Evolutionary conservation across 1,140 invertebrate species (phyloP), one percentile per base, ranked within the genome.

Genomic region (Zaprionus africanus): DNA sequence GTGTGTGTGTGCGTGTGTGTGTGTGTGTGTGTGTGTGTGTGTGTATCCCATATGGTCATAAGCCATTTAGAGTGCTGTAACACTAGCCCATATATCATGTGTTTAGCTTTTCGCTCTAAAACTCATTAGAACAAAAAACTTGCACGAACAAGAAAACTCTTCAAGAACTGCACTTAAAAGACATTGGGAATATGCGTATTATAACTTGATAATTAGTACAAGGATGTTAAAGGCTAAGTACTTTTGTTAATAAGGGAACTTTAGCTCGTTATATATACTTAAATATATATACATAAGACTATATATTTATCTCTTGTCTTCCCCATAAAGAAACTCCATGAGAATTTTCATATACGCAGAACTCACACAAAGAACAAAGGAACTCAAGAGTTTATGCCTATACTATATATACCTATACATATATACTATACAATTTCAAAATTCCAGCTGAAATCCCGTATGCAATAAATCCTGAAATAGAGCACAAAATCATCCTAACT

Each of bases 81-180:
- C 66, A 75, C 59, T 69, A 75, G 66, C 59, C 72, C 59, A 69
- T 74, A 56, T 72, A 73, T 72, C 62, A 72, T 38, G 54, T 66
- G 46, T 43, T 51, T 66, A 17, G 54, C 53, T 62, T 62, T 38
- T 58, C 66, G 66, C 56, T 59, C 54, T 31, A 26, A 51, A 74
- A 56, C 36, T 36, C 57, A 73, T 60, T 51, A 56, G 22, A 64
- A 26, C 19, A 36, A 11, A 36, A 11, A 19, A 62, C 24, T 12
- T 58, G 28, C 4, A 15, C n/a, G 38, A 46, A 28, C 7, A 12
- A 38, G 57, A 24, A 19, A 34, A 56, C 53, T 56, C 15, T 31
- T 56, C 13, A 31, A 31, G 53, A 15, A 17, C 26, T 56, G 24
- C 53, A 56, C n/a, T 13, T 38, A 15, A 38, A 38, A 38, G 36